Evolutionary conservation across 1,140 invertebrate genomes (phyloP).

Genomic region (Eulimnadia texana): DNA sequence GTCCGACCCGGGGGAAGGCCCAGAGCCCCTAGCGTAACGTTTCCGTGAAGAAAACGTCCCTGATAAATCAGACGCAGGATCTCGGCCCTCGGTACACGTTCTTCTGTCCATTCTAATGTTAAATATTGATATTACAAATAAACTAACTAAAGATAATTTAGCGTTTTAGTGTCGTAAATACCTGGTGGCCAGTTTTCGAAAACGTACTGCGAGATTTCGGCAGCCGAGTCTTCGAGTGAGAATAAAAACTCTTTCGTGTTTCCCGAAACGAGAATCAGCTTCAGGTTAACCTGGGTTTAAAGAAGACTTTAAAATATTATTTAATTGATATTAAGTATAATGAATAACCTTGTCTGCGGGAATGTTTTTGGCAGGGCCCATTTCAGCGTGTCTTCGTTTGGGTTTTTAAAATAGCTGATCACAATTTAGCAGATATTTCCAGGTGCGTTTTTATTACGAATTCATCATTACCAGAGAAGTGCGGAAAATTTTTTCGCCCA

Average conservation of each 20-base stretch:
- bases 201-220: conserved; percentile 95
- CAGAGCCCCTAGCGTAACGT: conserved; percentile 92
- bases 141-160: conserved; percentile 7
- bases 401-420: too few species aligned
- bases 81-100: conserved; percentile 87
- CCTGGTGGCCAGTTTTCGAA: conserved; percentile 97
- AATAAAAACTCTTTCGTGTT: conserved; percentile 99
- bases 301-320: background rate
- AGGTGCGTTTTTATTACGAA: background rate
- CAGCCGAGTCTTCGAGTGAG: conserved; percentile 87
- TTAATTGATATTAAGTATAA: background rate
- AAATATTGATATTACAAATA: conserved; percentile 25
- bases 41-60: conserved; percentile 96
- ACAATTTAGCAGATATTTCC: background rate
- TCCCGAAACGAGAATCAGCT: conserved; percentile 92
- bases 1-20: conserved; percentile 91
- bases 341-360: background rate
- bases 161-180: conserved; percentile 28
- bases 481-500: too few species aligned
- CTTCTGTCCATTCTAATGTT: conserved; percentile 83
- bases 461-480: background rate
- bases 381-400: too few species aligned
- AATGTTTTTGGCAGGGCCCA: background rate
- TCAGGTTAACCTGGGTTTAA: conserved; percentile 68
- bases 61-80: conserved; percentile 98